Percentiles rank a stretch among this genome's conserved stretches.
Conservation (phyloP, 1,140 invertebrate species). For the Gryllus bimaculatus region DNA sequence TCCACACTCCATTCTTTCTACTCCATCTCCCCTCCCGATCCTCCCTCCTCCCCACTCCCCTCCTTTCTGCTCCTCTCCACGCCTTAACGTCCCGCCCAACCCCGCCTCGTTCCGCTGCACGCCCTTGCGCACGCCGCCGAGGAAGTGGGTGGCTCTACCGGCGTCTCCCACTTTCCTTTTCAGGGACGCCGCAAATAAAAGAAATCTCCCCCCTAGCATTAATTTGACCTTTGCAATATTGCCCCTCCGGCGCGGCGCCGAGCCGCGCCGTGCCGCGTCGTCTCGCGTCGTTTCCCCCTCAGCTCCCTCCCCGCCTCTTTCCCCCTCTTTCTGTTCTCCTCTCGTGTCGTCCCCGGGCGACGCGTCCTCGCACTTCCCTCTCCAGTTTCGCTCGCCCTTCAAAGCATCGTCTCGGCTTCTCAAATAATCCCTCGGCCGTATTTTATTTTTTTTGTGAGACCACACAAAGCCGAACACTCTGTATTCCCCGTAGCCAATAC, state of each 20-base stretch:
- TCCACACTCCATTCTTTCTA: too few species aligned
- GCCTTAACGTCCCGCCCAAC: too few species aligned
- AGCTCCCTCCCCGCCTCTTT: not conserved
- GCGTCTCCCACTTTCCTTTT: not conserved
- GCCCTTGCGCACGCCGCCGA: too few species aligned
- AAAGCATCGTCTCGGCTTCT: not conserved
- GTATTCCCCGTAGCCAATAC: not conserved
- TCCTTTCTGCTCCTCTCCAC: too few species aligned
- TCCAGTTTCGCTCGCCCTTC: too few species aligned
- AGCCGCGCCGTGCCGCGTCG: not conserved
- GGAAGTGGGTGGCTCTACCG: too few species aligned
- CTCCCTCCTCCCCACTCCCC: too few species aligned
- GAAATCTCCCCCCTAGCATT: not conserved
- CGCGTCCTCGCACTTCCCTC: not conserved
- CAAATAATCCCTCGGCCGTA: not conserved
- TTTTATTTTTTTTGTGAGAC: slow-evolving; percentile 1
- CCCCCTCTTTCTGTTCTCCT: not conserved
- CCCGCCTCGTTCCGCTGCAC: too few species aligned
- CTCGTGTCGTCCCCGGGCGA: not conserved
- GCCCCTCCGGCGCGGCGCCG: not conserved
- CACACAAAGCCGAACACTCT: not conserved
- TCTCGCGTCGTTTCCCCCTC: not conserved
- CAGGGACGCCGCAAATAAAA: not conserved
- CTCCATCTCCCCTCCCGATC: too few species aligned
- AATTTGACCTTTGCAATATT: not conserved